A percentile compares a stretch with the other conserved stretches of the same genome.
phyloP scores from a whole-genome alignment of 2,113 vertebrate species.

The Oryzias curvinotus region DNA sequence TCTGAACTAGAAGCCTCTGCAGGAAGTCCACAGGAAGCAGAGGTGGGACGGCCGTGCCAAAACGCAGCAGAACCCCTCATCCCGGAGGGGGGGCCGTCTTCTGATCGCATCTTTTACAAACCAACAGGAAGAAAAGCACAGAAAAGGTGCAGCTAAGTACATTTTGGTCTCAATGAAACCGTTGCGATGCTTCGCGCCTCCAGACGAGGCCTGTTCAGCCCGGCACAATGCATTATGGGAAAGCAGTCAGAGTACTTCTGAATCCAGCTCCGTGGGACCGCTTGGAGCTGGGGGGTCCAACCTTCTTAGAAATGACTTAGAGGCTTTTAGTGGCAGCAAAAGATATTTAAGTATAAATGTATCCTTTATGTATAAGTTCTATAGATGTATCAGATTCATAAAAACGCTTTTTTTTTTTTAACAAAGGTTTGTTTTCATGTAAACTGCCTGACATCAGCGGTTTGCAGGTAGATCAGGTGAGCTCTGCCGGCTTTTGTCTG shows the following conservation, averaged over 20 bases:
- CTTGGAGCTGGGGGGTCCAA: slow-evolving; percentile 41
- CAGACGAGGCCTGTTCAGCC: slow-evolving; percentile 13
- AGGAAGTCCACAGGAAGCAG: too few species aligned
- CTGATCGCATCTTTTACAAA: slow-evolving; percentile 21
- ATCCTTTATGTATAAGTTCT: slow-evolving; percentile 75
- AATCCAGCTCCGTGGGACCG: slow-evolving; percentile 23
- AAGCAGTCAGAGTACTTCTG: neutral
- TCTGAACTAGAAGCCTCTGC: too few species aligned
- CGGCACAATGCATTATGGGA: slow-evolving; percentile 11
- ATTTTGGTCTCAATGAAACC: slow-evolving; percentile 54
- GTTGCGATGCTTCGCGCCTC: slow-evolving; percentile 18
- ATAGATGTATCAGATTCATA: slow-evolving; percentile 66
- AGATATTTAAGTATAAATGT: slow-evolving; percentile 71
- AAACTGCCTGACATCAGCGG: neutral
- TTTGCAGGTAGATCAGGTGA: neutral
- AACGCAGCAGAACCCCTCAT: too few species aligned
- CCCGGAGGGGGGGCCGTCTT: too few species aligned
- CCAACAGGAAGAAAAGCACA: slow-evolving; percentile 35
- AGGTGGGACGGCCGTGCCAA: too few species aligned
- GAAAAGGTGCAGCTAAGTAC: slow-evolving; percentile 36
- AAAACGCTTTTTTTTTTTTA: slow-evolving; percentile 22
- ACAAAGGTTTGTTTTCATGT: slow-evolving; percentile 5
- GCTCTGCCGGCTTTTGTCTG: slow-evolving; percentile 5
- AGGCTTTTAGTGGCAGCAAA: slow-evolving; percentile 63
- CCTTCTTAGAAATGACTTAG: slow-evolving; percentile 55